phyloP scores from a whole-genome alignment of 2,888 invertebrate genomes.

The Conchocele bisecta region DNA sequence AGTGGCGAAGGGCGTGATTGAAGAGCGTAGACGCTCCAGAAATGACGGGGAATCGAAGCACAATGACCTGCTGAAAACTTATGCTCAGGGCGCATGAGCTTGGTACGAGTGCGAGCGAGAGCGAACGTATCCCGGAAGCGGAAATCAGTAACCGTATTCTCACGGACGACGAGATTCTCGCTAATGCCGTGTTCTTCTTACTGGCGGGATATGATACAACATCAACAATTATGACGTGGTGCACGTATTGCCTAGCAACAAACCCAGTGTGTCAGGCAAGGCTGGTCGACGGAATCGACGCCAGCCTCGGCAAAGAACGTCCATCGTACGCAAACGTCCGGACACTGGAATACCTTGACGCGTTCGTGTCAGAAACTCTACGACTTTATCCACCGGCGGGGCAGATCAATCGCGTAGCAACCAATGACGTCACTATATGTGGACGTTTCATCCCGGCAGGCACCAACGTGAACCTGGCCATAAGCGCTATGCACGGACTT shows the following conservation, averaged over 20 bases:
- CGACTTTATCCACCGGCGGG: constrained; percentile 60
- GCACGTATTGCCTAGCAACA: constrained; percentile 44
- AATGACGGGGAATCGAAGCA: constrained; percentile 11
- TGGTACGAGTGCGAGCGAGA: too few species aligned
- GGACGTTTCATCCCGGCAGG: constrained; percentile 26
- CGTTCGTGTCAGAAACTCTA: constrained; percentile 60
- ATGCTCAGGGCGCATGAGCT: constrained; percentile 48
- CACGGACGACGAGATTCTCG: constrained; percentile 49
- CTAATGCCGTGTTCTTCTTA: constrained; percentile 46
- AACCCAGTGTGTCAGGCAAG: constrained; percentile 41
- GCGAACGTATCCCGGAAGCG: too few species aligned
- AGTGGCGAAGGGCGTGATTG: constrained; percentile 21
- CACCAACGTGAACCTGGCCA: constrained; percentile 42
- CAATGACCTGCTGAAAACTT: constrained; percentile 48
- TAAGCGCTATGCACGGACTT: constrained; percentile 39
- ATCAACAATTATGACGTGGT: constrained; percentile 43
- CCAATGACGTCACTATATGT: constrained; percentile 9
- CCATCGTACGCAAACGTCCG: constrained; percentile 59
- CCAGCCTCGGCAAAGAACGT: constrained; percentile 29
- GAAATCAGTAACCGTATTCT: too few species aligned
- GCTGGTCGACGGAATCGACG: constrained; percentile 37
- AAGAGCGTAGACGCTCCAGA: constrained; percentile 33
- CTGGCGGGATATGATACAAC: constrained; percentile 53
- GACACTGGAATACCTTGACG: constrained; percentile 56
- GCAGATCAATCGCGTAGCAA: constrained; percentile 37